phyloP scores from a whole-genome alignment of 2,113 vertebrate species.

The Menidia beryllina region DNA sequence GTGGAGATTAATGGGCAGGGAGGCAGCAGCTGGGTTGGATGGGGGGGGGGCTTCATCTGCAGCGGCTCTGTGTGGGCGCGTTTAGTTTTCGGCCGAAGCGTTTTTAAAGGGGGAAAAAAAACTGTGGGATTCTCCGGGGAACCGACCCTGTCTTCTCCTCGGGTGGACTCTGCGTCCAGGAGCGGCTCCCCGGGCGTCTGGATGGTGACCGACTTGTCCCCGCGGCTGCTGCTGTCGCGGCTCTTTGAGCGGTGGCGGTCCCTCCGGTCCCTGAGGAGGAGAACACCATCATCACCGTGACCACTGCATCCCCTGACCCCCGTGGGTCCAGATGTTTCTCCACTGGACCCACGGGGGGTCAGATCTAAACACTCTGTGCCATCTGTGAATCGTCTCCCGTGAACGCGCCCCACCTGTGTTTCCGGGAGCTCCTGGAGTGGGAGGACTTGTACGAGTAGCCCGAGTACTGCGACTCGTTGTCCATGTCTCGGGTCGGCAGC shows the following conservation, averaged over 20 bases:
- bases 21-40: too few relatives aligned
- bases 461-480: constrained; percentile 95
- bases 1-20: neutral
- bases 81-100: neutral
- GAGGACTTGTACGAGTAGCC: constrained; percentile 94
- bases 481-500: constrained; percentile 86
- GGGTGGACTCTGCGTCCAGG: constrained; percentile 92
- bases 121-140: neutral
- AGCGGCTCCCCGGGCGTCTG: constrained; percentile 94
- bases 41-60: too few relatives aligned
- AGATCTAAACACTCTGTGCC: too few relatives aligned
- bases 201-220: constrained; percentile 96
- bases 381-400: too few relatives aligned
- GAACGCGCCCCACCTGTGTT: constrained; percentile 91
- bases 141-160: constrained; percentile 91
- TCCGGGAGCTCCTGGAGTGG: constrained; percentile 91
- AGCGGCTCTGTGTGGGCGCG: too few relatives aligned
- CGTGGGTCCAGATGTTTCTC: too few relatives aligned
- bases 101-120: neutral
- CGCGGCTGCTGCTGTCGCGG: constrained; percentile 88
- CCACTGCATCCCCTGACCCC: too few relatives aligned
- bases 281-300: too few relatives aligned
- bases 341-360: too few relatives aligned
- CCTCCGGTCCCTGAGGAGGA: constrained; percentile 87
- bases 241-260: constrained; percentile 92